Evolutionary conservation across 2,113 vertebrate species (phyloP), one percentile per base, ranked within the genome.

Genomic region (Numenius arquata): DNA sequence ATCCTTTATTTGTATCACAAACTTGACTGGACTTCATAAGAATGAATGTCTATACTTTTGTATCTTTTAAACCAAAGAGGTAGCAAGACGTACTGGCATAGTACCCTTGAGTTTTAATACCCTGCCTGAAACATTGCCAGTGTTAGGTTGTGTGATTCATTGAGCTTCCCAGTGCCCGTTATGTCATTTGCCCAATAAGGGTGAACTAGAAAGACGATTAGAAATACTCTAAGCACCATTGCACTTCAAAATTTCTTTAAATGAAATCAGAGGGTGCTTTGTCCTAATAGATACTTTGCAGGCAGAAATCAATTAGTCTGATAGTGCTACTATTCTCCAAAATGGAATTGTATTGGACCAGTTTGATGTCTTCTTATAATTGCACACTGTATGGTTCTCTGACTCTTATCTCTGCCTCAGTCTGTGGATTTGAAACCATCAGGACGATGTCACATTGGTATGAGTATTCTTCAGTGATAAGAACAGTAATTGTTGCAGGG

Each of bases 381-480:
- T 85, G 74, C 66, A 91, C 81, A 9, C 93, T 90, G 67, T 95
- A 92, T 92, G 95, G 47, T 81, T 83, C 85, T 95, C 88, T 96
- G 76, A 86, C 95, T 96, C 87, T 97, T 95, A 97, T 94, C 83
- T 97, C n/a, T 95, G 52, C 47, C 76, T 76, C 76, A 90, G 90
- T 85, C 82, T 97, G 72, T 94, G 91, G 94, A 96, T 97, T 96
- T 98, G 90, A 97, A 98, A 95, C 88, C 93, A 96, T 96, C 90
- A 96, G 94, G 91, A 97, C 96, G 93, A 96, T 97, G 76, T 93
- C 95, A 95, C 84, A 94, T 97, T 96, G 86, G 88, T 81, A 95
- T 94, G 95, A 96, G 88, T 97, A 97, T 97, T 97, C 95, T 97
- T 97, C 90, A 90, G 84, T 81, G 95, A 94, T 94, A 98, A 97